A percentile compares a stretch with the other conserved stretches of the same genome.
Evolutionary conservation across 1,140 invertebrate species (phyloP).

Genomic region (Tetragnatha versicolor): DNA sequence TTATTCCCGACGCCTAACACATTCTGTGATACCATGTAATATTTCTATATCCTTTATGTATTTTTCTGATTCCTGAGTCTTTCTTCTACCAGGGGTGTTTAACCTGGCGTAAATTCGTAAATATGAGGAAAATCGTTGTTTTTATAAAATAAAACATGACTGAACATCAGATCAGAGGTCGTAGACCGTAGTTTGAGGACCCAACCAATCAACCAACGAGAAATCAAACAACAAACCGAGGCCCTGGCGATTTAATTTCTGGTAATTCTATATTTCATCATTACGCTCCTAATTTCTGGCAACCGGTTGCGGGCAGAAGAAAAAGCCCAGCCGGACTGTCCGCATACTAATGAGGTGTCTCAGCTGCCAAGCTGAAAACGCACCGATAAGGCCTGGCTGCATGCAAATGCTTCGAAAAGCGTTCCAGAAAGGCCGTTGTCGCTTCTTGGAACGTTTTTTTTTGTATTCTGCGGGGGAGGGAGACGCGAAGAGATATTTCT

Average conservation of each 20-base stretch:
- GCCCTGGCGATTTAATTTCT: not conserved
- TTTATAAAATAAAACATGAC: not conserved
- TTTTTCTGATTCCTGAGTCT: no score
- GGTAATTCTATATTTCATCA: constrained; percentile 10
- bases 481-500: not conserved
- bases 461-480: not conserved
- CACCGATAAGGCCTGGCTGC: constrained; percentile 25
- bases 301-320: constrained; percentile 1
- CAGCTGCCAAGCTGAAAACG: constrained; percentile 48
- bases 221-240: no score
- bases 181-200: no score
- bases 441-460: constrained; percentile 2
- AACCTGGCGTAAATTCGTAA: no score
- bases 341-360: constrained; percentile 40
- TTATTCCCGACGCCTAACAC: no score
- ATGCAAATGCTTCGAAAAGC: constrained; percentile 31
- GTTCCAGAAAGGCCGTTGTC: constrained; percentile 3
- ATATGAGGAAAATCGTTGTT: no score
- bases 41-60: no score
- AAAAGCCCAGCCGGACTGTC: no score
- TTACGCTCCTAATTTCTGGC: constrained; percentile 11
- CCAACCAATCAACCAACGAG: no score
- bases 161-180: no score
- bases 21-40: no score
- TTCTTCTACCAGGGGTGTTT: no score